Conservation (phyloP, 2,888 invertebrate species). For the Drosophila dives region DNA sequence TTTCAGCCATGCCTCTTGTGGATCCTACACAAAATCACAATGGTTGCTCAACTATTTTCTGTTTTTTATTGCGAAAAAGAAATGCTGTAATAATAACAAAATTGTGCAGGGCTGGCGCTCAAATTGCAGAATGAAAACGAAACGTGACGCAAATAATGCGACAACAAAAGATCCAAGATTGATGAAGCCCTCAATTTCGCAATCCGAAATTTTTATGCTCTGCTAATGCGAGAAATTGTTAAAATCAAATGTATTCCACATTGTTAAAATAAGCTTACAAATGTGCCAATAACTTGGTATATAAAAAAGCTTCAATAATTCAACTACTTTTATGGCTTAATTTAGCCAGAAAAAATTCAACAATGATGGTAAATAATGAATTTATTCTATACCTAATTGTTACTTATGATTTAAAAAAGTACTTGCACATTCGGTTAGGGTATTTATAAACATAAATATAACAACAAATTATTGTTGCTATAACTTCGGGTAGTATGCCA, state of each 20-base stretch:
- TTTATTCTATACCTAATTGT: neutral
- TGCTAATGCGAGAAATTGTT: slow-evolving; percentile 8
- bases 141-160: slow-evolving; percentile 70
- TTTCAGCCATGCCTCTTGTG: slow-evolving; percentile 25
- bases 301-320: neutral
- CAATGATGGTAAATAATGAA: neutral
- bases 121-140: slow-evolving; percentile 71
- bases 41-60: slow-evolving; percentile 62
- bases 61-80: slow-evolving; percentile 49
- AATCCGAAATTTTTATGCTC: slow-evolving; percentile 30
- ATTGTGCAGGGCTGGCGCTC: slow-evolving; percentile 61
- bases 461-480: slow-evolving; percentile 25
- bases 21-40: slow-evolving; percentile 41
- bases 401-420: neutral
- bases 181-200: neutral
- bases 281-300: neutral
- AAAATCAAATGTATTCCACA: too few relatives aligned
- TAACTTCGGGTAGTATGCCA: slow-evolving; percentile 46
- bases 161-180: slow-evolving; percentile 32
- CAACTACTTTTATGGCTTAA: too few relatives aligned
- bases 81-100: slow-evolving; percentile 74
- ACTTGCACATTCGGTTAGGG: neutral
- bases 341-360: neutral
- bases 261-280: neutral
- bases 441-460: slow-evolving; percentile 14